Percentiles rank a stretch among this genome's conserved stretches.
Conservation (phyloP, 1,140 invertebrate genomes). For the Eupristina koningsbergeri region DNA sequence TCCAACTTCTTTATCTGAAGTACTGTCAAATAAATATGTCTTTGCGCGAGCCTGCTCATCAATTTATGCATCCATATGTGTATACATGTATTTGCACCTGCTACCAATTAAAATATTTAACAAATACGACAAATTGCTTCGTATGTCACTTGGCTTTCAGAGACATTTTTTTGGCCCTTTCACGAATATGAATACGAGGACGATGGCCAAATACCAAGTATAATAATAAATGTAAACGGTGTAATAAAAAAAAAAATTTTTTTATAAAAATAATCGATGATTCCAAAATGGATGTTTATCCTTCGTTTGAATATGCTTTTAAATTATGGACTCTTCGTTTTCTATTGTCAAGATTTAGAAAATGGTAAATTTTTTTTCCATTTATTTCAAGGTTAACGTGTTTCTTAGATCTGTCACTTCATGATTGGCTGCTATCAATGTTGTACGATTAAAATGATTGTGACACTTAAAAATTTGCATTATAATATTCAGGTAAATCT, state of each 20-base stretch:
- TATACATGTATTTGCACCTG: conserved; percentile 21
- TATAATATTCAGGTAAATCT: background rate
- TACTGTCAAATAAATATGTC: background rate
- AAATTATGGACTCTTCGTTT: background rate
- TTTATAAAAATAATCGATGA: too few relatives aligned
- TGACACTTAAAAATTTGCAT: background rate
- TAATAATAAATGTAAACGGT: too few relatives aligned
- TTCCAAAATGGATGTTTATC: background rate
- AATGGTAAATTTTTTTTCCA: too few relatives aligned
- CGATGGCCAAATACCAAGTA: background rate
- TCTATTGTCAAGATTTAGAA: background rate
- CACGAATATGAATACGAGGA: background rate
- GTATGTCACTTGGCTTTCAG: background rate
- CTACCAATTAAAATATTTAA: conserved; percentile 41
- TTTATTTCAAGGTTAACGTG: background rate
- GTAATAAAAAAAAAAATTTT: too few relatives aligned
- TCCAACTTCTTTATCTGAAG: background rate
- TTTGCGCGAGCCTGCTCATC: background rate
- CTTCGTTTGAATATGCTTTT: background rate
- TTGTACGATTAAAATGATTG: background rate
- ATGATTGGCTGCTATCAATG: background rate
- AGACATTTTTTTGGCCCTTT: background rate
- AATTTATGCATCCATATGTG: background rate
- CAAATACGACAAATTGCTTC: conserved; percentile 41
- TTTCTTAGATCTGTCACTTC: background rate